Percentiles rank a stretch among this genome's conserved stretches.
Evolutionary conservation across 2,113 vertebrate genomes (phyloP).

Genomic region (Mesoclemmys tuberculata): DNA sequence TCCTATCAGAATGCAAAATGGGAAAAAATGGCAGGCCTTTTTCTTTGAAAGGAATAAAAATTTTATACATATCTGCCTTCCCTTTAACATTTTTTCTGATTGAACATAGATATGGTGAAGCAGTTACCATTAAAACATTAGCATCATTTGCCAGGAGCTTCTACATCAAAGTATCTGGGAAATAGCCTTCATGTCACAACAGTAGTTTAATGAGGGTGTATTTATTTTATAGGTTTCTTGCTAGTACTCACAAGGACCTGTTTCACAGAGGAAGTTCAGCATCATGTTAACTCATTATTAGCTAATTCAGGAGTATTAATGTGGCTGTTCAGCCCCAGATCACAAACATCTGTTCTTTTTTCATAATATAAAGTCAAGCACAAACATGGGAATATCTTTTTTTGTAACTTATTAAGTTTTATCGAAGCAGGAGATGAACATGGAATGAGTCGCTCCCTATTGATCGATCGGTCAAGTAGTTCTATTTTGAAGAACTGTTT

Average conservation of each 20-base stretch:
- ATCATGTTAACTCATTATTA: neutral
- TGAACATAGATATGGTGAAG: rapidly evolving
- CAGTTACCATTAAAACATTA: neutral
- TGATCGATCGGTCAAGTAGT: neutral
- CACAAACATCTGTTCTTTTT: neutral
- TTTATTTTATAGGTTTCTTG: neutral
- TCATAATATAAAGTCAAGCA: neutral
- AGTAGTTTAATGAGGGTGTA: neutral
- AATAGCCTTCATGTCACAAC: neutral
- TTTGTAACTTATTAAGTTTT: neutral
- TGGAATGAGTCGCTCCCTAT: neutral
- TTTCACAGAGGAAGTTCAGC: neutral
- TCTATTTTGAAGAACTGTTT: neutral
- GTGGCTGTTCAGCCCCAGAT: neutral
- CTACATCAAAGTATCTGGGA: neutral
- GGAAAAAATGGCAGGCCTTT: neutral
- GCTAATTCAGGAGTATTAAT: neutral
- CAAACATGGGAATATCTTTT: neutral
- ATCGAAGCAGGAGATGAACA: neutral
- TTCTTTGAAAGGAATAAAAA: neutral
- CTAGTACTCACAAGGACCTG: neutral
- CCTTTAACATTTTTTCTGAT: neutral
- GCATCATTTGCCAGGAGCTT: neutral
- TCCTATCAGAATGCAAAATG: neutral
- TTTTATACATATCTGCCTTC: neutral